phyloP scores from a whole-genome alignment of 2,888 invertebrate genomes.

The Xestia xanthographa region DNA sequence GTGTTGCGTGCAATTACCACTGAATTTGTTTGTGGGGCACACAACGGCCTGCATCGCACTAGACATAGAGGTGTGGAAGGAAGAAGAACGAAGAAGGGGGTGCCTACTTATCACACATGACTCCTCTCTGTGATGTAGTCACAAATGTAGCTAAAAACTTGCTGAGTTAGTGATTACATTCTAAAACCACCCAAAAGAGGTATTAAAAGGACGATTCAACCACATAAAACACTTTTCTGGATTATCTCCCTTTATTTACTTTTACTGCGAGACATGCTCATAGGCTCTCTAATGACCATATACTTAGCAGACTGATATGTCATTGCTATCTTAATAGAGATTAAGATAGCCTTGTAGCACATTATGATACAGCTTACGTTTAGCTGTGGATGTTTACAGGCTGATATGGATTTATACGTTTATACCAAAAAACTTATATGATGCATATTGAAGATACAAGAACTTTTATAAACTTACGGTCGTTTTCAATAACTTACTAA shows the following conservation, averaged over 20 bases:
- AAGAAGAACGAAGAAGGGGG: not conserved
- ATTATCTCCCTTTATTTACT: not conserved
- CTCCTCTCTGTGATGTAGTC: not conserved
- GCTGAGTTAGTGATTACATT: not conserved
- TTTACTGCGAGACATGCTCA: not conserved
- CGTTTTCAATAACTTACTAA: too few relatives aligned
- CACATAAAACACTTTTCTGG: not conserved
- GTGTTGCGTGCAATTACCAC: not conserved
- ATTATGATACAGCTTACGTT: conserved; percentile 4
- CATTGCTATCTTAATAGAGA: conserved; percentile 14
- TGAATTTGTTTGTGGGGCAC: not conserved
- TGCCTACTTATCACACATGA: not conserved
- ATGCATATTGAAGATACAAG: not conserved
- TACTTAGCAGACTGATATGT: not conserved
- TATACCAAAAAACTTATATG: not conserved
- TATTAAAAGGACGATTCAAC: not conserved
- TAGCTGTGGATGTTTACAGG: not conserved
- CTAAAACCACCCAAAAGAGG: not conserved
- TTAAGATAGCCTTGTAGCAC: conserved; percentile 4
- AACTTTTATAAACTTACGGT: too few relatives aligned
- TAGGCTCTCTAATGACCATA: not conserved
- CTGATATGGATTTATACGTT: not conserved
- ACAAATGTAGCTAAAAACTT: not conserved
- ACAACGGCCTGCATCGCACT: not conserved
- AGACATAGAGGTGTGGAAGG: not conserved